Evolutionary conservation across 2,888 invertebrate species (phyloP).

Genomic region (Schizaphis graminum): DNA sequence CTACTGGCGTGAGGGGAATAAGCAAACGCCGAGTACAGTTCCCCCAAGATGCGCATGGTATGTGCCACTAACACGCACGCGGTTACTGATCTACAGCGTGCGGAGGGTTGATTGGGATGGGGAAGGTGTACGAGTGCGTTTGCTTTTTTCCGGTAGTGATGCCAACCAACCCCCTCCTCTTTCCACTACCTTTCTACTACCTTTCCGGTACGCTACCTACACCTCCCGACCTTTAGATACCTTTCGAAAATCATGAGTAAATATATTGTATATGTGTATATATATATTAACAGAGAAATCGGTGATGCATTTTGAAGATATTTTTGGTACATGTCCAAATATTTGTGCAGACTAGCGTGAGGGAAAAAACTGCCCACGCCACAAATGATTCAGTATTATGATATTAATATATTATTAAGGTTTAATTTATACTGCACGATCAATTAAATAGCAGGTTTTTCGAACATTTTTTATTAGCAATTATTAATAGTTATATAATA

Average conservation of each 20-base stretch:
- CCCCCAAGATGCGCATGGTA: slow-evolving; percentile 16
- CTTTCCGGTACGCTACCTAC: not conserved
- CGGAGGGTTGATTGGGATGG: not conserved
- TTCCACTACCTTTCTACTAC: not conserved
- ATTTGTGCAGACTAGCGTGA: not conserved
- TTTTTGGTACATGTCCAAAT: not conserved
- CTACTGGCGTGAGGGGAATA: not conserved
- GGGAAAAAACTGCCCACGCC: not conserved
- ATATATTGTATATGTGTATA: not conserved
- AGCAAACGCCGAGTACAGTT: slow-evolving; percentile 43
- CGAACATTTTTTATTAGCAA: not conserved
- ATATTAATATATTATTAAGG: not conserved
- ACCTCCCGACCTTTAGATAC: not conserved
- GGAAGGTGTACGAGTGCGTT: not conserved
- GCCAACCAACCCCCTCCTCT: not conserved
- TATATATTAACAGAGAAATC: not conserved
- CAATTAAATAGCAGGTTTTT: not conserved
- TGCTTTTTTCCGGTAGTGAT: slow-evolving; percentile 25
- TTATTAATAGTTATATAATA: not conserved
- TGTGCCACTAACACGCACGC: slow-evolving; percentile 2
- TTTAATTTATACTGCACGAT: not conserved
- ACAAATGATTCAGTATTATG: not conserved
- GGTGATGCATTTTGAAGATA: not conserved
- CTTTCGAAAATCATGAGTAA: not conserved
- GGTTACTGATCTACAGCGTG: not conserved